These are phyloP conservation scores for Meloidogyne chitwoodi DNA, from an alignment of 1,140 invertebrate genomes.

Conservation along the genomic window DNA sequence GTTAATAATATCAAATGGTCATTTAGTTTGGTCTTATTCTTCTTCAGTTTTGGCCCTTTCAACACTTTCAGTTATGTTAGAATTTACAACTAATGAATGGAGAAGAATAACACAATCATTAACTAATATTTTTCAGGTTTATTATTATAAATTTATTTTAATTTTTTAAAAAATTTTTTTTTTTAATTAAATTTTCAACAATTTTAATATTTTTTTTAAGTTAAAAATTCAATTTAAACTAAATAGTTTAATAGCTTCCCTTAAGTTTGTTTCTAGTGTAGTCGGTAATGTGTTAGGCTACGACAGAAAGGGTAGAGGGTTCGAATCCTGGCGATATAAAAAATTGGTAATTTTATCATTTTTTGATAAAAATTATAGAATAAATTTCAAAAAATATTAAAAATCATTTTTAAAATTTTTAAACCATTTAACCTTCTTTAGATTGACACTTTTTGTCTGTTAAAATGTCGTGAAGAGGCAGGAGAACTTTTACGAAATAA, in stretches of 20 bases:
- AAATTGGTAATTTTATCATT: too few relatives aligned
- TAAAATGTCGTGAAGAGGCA: background rate
- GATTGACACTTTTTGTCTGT: background rate
- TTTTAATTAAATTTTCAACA: too few relatives aligned
- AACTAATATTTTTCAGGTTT: background rate
- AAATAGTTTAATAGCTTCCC: too few relatives aligned
- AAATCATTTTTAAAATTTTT: background rate
- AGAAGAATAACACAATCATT: background rate
- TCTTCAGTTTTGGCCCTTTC: slow-evolving; percentile 5
- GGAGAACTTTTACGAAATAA: background rate
- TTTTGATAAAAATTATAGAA: too few relatives aligned
- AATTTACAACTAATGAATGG: background rate
- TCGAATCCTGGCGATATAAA: too few relatives aligned
- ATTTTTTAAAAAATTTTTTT: too few relatives aligned
- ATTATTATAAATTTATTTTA: too few relatives aligned
- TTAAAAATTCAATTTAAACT: too few relatives aligned
- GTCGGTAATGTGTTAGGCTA: too few relatives aligned
- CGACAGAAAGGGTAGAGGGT: too few relatives aligned
- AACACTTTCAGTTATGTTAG: slow-evolving; percentile 4
- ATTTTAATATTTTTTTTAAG: too few relatives aligned
- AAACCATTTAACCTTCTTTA: background rate
- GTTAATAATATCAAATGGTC: slow-evolving; percentile 3
- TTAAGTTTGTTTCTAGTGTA: too few relatives aligned
- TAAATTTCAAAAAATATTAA: background rate
- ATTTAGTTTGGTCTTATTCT: background rate